A percentile compares a stretch with the other conserved stretches of the same genome.
Conservation (phyloP, 2,797 vertebrate species). For the Carduelis carduelis region DNA sequence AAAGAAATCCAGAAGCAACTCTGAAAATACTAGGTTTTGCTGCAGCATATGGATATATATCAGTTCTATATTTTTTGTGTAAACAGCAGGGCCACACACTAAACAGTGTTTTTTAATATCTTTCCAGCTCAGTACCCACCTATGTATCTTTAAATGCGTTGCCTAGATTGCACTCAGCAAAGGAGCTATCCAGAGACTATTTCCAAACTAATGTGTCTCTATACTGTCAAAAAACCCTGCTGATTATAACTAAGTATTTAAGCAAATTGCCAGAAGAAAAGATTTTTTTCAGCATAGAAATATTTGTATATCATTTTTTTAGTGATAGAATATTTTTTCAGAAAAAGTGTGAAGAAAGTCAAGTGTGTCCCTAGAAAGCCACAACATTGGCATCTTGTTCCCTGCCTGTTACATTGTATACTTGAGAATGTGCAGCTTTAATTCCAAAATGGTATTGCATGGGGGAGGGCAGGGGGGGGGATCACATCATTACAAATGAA, state of each 20-base stretch:
- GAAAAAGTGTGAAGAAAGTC: not conserved
- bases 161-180: not conserved
- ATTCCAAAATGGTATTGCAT: not conserved
- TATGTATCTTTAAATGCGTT: not conserved
- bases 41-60: not conserved
- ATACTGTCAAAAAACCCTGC: not conserved
- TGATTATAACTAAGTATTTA: not conserved
- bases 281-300: not conserved
- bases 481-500: not conserved
- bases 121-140: not conserved
- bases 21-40: not conserved
- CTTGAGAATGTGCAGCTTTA: not conserved
- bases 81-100: not conserved
- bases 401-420: fast-evolving
- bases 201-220: not conserved
- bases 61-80: not conserved
- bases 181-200: not conserved
- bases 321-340: not conserved
- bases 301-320: not conserved
- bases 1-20: not conserved
- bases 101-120: not conserved
- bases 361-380: not conserved
- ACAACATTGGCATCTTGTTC: not conserved
- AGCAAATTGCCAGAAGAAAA: not conserved
- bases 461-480: fast-evolving